Percentiles rank a stretch among this genome's conserved stretches.
Conservation (phyloP, 1,140 invertebrate species). For the Euura lappo region DNA sequence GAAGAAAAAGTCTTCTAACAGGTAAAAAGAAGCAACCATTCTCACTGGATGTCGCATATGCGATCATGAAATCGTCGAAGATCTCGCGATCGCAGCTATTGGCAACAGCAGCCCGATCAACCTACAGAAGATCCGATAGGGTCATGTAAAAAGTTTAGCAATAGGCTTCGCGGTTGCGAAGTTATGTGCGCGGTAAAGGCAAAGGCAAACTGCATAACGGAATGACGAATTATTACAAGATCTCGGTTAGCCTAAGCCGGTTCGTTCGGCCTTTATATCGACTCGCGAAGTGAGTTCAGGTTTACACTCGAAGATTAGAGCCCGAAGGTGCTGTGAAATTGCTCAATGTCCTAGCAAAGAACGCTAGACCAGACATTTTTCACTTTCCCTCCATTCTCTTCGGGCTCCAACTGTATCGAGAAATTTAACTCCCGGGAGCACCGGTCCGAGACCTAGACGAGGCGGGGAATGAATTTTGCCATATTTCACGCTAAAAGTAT, state of each 20-base stretch:
- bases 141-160: not conserved
- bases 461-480: not conserved
- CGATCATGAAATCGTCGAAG: no score
- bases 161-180: not conserved
- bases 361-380: constrained; percentile 32
- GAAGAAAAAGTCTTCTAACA: no score
- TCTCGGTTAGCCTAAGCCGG: constrained; percentile 6
- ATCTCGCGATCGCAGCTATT: no score
- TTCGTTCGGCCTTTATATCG: constrained; percentile 12
- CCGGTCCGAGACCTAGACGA: no score
- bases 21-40: no score
- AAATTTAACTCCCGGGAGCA: not conserved
- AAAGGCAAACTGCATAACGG: constrained; percentile 34
- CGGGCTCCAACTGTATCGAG: not conserved
- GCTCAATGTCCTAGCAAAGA: constrained; percentile 45
- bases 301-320: constrained; percentile 20
- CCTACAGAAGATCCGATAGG: no score
- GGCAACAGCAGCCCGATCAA: no score
- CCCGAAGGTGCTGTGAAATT: constrained; percentile 31
- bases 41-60: no score
- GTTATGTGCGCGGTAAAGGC: not conserved
- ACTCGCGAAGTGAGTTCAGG: constrained; percentile 41
- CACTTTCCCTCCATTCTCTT: constrained; percentile 16
- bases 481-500: not conserved
- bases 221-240: constrained; percentile 60